Evolutionary conservation across 1,140 invertebrate species (phyloP), one percentile per base, ranked within the genome.

Genomic region (Bombyx mandarina): DNA sequence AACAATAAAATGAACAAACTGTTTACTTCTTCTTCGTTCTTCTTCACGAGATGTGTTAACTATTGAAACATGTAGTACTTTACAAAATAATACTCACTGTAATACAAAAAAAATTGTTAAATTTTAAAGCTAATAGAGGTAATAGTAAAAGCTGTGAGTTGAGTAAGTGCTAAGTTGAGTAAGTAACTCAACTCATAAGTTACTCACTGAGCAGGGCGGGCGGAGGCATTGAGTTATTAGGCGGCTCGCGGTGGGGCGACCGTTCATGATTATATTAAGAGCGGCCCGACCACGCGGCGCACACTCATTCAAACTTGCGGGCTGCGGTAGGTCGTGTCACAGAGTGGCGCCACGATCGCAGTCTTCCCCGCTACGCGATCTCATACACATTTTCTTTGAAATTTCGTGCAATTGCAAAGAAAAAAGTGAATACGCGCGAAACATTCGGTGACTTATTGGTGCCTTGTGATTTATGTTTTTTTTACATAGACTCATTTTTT

Each of bases 391-490:
- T 86, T 84, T 84, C 82, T 86, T 86, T 86, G 82, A 86, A 80
- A 86, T 72, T 86, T 86, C 75, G 73, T 61, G 75, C 55, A 81
- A 83, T 79, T 86, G 79, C 81, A 84, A 86, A 86, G 81, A 84
- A 83, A 79, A 73, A 80, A 84, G 81, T 82, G 78, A 78, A 70
- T 58, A 62, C 61, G 71, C 26, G 73, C 73, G 75, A 61, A 64
- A 81, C 66, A 62, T 70, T 73, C 57, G 67, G 83, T 86, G 81
- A 77, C 73, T 69, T 63, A 63, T 65, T 26, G 61, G 80, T 86
- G 82, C 72, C 60, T 63, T 79, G 81, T 86, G 79, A 74, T 68
- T 35, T 35, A 35, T 62, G 48, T 63, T 63, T 54, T 73, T 62
- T 60, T 63, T 50, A 65, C 54, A 54, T 58, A 61, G 60, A 74